A percentile compares a stretch with the other conserved stretches of the same genome.
These are phyloP conservation scores for Cheilosia grossa DNA, from an alignment of 2,888 invertebrate species.

Conservation along the genomic window DNA sequence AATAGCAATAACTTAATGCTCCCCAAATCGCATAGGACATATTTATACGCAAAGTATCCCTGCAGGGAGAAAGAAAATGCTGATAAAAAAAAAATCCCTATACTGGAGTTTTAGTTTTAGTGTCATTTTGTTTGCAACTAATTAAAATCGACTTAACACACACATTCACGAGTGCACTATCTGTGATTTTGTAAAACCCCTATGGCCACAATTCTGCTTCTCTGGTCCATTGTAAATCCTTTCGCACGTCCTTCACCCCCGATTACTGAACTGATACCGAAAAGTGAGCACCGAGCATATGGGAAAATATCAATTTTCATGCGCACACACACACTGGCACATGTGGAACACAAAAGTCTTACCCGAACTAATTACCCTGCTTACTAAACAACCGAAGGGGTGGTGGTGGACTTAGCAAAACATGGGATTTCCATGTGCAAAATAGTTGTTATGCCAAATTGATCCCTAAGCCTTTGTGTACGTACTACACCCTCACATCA, in stretches of 20 bases:
- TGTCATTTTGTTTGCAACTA: conserved; percentile 72
- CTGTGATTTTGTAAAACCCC: conserved; percentile 52
- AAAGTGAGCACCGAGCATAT: conserved; percentile 43
- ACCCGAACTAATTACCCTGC: conserved; percentile 73
- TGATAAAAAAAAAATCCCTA: conserved; percentile 6
- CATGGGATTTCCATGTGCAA: conserved; percentile 75
- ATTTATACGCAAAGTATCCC: conserved; percentile 35
- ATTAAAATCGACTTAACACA: conserved; percentile 66
- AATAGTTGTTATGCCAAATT: conserved; percentile 75
- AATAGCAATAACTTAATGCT: conserved; percentile 62
- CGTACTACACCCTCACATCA: conserved; percentile 21
- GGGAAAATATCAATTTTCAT: conserved; percentile 74
- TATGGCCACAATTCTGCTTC: conserved; percentile 60
- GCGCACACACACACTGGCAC: conserved; percentile 1
- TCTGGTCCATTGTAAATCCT: conserved; percentile 44
- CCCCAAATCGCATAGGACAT: conserved; percentile 41
- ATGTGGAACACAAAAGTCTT: conserved; percentile 36
- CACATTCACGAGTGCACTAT: background rate
- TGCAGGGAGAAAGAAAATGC: background rate
- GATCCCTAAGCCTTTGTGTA: conserved; percentile 69
- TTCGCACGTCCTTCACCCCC: conserved; percentile 5
- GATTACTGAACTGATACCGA: background rate
- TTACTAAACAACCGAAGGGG: conserved; percentile 64
- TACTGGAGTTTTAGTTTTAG: conserved; percentile 56
- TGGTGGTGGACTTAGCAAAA: conserved; percentile 59